These are phyloP conservation scores for Radopholus similis DNA, from an alignment of 1,140 invertebrate species.

Conservation along the genomic window DNA sequence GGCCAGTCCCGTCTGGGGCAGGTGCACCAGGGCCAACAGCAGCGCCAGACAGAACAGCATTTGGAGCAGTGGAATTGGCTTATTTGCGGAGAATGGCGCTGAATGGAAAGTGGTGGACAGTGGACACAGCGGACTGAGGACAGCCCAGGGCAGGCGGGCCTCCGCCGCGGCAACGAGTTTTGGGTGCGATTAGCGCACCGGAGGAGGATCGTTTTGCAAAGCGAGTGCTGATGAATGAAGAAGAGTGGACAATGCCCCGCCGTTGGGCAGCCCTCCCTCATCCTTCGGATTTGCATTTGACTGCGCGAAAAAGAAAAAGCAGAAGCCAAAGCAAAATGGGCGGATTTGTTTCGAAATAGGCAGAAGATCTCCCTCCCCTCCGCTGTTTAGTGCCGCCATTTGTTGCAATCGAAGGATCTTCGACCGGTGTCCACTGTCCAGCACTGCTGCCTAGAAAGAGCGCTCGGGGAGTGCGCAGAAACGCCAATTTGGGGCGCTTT, in stretches of 20 bases:
- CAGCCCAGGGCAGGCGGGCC: neutral
- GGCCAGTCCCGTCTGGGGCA: slow-evolving; percentile 24
- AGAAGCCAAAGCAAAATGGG: no score
- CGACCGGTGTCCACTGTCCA: no score
- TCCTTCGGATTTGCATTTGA: neutral
- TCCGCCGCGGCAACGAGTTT: neutral
- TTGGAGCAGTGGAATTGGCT: neutral
- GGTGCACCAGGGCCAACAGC: slow-evolving; percentile 9
- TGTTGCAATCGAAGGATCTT: no score
- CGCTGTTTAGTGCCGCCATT: no score
- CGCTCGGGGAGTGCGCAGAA: no score
- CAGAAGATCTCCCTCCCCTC: no score
- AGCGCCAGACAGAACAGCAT: neutral
- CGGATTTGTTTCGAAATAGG: no score
- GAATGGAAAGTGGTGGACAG: neutral
- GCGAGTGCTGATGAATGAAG: no score
- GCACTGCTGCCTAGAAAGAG: no score
- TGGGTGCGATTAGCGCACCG: neutral
- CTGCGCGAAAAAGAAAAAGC: neutral
- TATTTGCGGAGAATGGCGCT: neutral
- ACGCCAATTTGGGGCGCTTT: no score
- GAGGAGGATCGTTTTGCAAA: neutral
- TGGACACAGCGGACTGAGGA: neutral
- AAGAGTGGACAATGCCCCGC: slow-evolving; percentile 3
- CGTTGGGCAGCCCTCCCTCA: no score